Percentiles rank a stretch among this genome's conserved stretches.
phyloP scores from a whole-genome alignment of 2,113 vertebrate genomes.

The Muscicapa adusta region DNA sequence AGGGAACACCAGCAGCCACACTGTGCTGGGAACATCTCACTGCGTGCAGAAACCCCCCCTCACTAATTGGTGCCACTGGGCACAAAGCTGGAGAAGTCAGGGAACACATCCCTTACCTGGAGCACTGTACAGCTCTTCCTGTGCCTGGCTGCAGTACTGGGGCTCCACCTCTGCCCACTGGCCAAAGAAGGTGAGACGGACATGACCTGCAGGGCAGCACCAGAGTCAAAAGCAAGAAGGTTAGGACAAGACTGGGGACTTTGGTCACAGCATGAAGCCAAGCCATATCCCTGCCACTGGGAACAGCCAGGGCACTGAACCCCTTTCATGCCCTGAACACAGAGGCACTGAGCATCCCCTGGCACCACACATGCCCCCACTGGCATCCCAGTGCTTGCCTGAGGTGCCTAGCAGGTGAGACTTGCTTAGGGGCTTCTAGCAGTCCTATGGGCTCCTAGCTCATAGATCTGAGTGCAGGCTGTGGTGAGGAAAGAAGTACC shows the following conservation, averaged over 20 bases:
- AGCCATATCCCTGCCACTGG: not conserved
- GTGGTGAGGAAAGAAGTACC: not conserved
- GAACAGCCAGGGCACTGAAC: not conserved
- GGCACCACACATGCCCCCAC: fast-evolving
- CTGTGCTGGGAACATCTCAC: not conserved
- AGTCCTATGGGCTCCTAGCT: not conserved
- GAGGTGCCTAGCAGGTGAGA: not conserved
- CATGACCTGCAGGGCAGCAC: conserved; percentile 77
- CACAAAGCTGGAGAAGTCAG: not conserved
- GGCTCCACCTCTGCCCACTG: conserved; percentile 96
- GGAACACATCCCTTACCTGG: conserved; percentile 77
- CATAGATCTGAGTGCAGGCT: not conserved
- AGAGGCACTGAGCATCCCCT: not conserved
- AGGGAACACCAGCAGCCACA: not conserved
- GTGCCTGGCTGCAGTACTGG: conserved; percentile 78
- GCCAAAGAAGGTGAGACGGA: conserved; percentile 92
- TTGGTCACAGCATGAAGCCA: not conserved
- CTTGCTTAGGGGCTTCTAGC: no score
- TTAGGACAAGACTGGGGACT: not conserved
- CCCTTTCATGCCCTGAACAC: not conserved
- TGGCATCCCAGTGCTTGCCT: not conserved
- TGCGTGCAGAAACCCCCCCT: not conserved
- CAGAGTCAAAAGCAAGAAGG: not conserved
- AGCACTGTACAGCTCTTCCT: conserved; percentile 89
- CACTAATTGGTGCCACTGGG: fast-evolving